Conservation (phyloP, 2,888 invertebrate species). For the Rosalia funebris region DNA sequence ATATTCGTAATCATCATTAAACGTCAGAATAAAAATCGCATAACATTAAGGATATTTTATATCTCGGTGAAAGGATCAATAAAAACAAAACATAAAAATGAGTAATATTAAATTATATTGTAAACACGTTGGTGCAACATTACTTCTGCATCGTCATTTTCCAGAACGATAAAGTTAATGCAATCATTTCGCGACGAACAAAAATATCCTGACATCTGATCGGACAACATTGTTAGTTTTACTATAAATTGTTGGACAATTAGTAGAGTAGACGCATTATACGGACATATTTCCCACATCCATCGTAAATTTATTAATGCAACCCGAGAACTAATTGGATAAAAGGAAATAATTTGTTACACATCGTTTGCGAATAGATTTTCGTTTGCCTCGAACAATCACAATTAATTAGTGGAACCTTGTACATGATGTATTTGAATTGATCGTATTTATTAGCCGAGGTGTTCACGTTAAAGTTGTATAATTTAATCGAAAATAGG, state of each 20-base stretch:
- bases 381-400: slow-evolving; percentile 16
- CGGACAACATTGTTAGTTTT: slow-evolving; percentile 21
- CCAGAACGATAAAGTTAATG: slow-evolving; percentile 20
- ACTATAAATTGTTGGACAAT: slow-evolving; percentile 19
- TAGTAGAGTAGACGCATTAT: slow-evolving; percentile 17
- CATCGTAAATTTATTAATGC: slow-evolving; percentile 21
- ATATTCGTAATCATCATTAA: slow-evolving; percentile 8
- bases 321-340: slow-evolving; percentile 16
- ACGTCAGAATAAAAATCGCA: slow-evolving; percentile 13
- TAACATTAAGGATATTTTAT: slow-evolving; percentile 16
- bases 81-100: slow-evolving; percentile 9
- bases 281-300: slow-evolving; percentile 13
- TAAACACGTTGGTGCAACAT: slow-evolving; percentile 6
- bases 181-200: slow-evolving; percentile 6
- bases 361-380: background rate
- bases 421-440: slow-evolving; percentile 3
- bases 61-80: slow-evolving; percentile 15
- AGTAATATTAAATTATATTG: slow-evolving; percentile 15
- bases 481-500: no score
- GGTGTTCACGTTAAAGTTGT: background rate
- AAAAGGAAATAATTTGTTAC: slow-evolving; percentile 16
- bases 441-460: background rate
- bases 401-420: slow-evolving; percentile 24
- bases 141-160: slow-evolving; percentile 8
- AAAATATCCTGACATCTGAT: slow-evolving; percentile 20